Evolutionary conservation across 2,888 invertebrate species (phyloP).

Genomic region (Napeogenes sylphis): DNA sequence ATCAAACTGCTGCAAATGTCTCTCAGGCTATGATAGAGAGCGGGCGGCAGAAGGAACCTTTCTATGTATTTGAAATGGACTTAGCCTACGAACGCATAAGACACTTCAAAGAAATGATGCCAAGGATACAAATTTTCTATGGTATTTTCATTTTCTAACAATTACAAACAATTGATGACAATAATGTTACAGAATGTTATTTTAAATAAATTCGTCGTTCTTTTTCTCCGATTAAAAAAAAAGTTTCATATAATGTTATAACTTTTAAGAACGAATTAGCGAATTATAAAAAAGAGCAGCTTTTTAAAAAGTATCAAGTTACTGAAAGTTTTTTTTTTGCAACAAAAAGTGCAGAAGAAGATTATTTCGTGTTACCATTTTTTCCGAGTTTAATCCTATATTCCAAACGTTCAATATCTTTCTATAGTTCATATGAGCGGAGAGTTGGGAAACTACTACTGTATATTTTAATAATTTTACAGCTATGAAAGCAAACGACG

Average conservation of each 20-base stretch:
- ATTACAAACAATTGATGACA: background rate
- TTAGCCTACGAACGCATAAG: slow-evolving; percentile 40
- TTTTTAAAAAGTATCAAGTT: no score
- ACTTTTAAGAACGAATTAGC: no score
- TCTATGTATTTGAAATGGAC: slow-evolving; percentile 44
- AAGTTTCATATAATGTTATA: no score
- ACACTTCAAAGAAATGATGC: slow-evolving; percentile 41
- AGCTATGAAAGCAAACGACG: slow-evolving; percentile 49
- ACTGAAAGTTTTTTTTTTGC: no score
- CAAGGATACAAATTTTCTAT: slow-evolving; percentile 45
- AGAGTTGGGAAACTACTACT: no score
- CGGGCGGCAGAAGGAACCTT: slow-evolving; percentile 42
- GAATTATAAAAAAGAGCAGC: no score
- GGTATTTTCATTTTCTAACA: slow-evolving; percentile 39
- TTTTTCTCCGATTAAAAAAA: no score
- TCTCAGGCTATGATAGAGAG: slow-evolving; percentile 40
- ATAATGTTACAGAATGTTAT: no score
- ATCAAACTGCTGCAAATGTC: slow-evolving; percentile 35
- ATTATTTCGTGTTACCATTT: no score
- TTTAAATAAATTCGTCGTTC: background rate
- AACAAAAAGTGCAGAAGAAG: no score
- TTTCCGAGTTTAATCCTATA: no score
- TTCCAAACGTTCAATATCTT: background rate
- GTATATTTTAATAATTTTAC: slow-evolving; percentile 24
- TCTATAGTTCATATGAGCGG: no score